Base-by-base conservation (phyloP, 1,140 invertebrate genomes). In the Drosophila parvula region DNA sequence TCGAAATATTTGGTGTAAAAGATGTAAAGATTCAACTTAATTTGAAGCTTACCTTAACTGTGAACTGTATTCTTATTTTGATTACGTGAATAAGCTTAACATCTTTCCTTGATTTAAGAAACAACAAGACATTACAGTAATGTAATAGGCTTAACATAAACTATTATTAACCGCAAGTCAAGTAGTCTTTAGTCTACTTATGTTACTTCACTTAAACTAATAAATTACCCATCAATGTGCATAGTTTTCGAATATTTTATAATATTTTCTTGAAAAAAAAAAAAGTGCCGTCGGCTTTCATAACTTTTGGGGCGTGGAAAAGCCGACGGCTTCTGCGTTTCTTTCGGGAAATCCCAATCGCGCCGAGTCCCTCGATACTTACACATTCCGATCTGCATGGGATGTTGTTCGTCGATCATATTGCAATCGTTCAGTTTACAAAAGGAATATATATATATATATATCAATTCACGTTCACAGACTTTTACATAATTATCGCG, bases 331-430 rank as follows among this genome's bases (percentile, higher is more conserved):
- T 34, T 6, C 32, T n/a, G 51, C 2, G 0, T 27, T 12, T 22
- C 5, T n/a, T 56, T 65, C 18, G 2, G 0, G 0, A 43, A 63
- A 45, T 34, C 14, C 5, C 9, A 30, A n/a, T 11, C 18, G 0
- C 1, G 0, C 1, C 7, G 12, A 8, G 9, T 11, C 3, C 7
- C 3, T 27, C 9, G 32, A 88, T 91, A 91, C 90, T 91, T 69
- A 91, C 90, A 90, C 69, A 91, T 70, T 14, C 86, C 90, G 61
- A 91, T 88, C 50, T 90, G 90, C 73, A 91, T 90, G 27, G 90
- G 90, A 68, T 91, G 90, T 18, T 91, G 90, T 48, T 90, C 90
- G 47, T 91, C 90, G 75, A 91, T 91, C 90, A 91, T 91, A 16
- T 62, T 48, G 38, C 0, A 18, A 12, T 55, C 34, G 32, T 30